Base-by-base conservation (phyloP, 2,888 invertebrate genomes). In the Macrosiphum euphorbiae region DNA sequence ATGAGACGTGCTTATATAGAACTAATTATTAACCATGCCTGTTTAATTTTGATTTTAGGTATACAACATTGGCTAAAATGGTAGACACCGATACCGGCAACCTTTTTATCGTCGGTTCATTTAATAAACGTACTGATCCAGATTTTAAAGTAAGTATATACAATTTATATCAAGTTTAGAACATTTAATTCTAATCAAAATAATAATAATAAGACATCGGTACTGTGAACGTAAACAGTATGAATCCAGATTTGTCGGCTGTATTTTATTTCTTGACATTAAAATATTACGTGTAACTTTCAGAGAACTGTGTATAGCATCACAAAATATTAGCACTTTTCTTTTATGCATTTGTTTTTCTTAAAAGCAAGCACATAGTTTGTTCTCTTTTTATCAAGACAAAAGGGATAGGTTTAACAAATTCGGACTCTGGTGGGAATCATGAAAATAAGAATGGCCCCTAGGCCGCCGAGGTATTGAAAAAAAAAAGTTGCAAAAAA, bases 71-170 rank as follows among this genome's bases (percentile, higher is more conserved):
- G 95, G 98, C 98, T 1, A 97, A 97, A 95, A 97, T 98, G 97
- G 96, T 97, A 94, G 97, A 98, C 95, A 97, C 97, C 95, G 98
- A 98, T 91, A 97, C 97, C 95, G 98, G 98, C 41, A 97, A 97
- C n/a, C 97, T 98, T 94, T 97, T 97, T 96, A 97, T 98, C 95
- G 97, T 98, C 92, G 98, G 98, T 94, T 97, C 97, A 61, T 98
- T 98, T 96, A 97, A 98, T 95, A 97, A 97, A 95, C 96, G 97
- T 95, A 96, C 96, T 55, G 97, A 97, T 95, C 97, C 97, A 61
- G 98, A 98, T 96, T 98, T 98, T 96, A 98, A 98, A 97, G 97
- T 97, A 96, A 95, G 95, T 94, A 91, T 88, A 85, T 44, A 24
- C 26, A 16, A 50, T 52, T n/a, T 92, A 44, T 85, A 47, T 44